Evolutionary conservation across 2,113 vertebrate genomes (phyloP), one percentile per base, ranked within the genome.

Genomic region (Vombatus ursinus): DNA sequence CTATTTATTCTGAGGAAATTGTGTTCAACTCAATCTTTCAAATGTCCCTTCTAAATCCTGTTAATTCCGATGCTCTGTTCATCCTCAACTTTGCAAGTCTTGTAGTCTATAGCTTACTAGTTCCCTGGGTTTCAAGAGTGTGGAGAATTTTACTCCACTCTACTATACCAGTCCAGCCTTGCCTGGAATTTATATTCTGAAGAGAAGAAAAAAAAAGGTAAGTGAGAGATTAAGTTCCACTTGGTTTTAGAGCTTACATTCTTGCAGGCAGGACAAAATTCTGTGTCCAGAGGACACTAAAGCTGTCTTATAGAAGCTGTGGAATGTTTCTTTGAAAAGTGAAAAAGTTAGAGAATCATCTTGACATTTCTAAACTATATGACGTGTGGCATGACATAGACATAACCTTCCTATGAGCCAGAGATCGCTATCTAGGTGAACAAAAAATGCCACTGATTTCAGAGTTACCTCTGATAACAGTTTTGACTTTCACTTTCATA

Each of bases 391-490:
- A n/a, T 84, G 68, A n/a, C 26, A 77, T n/a, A 84, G 68, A 84
- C 6, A 44, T 8, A 84, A 84, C 68, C n/a, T 77, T 77, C 16
- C 61, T 77, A n/a, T 77, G 37, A 14, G 12, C 37, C 57, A 68
- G 10, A 44, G 68, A 84, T 44, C 0, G 19, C 16, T 84, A 84
- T 22, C 14, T 84, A n/a, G 37, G 68, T 84, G 37, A 84, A 84
- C 16, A 8, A 44, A 90, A 91, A 94, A 53, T 50, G 22, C 22
- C 52, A 90, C 24, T 94, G 31, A 96, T 96, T 94, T 91, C 92
- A 28, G n/a, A 54, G 25, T 4, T 61, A n/a, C 37, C 48, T 92
- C 24, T 48, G n/a, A 52, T 90, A 94, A 44, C 9, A 91, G 24
- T 11, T 92, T 90, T 94, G 92, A 89, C 50, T 91, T 96, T 92